These are phyloP conservation scores for Ophion slaviceki DNA, from an alignment of 2,888 invertebrate species.

Conservation along the genomic window DNA sequence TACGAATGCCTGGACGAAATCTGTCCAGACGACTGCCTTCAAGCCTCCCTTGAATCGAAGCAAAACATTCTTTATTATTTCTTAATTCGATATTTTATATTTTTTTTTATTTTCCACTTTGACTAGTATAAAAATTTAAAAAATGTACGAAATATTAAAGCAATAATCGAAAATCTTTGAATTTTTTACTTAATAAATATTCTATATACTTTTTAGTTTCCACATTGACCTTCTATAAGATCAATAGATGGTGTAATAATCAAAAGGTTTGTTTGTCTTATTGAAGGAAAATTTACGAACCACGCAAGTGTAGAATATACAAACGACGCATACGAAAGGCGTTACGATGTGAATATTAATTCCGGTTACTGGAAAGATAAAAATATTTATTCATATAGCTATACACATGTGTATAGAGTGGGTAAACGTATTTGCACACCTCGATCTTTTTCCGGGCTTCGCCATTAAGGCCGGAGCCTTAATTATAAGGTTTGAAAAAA, in stretches of 20 bases:
- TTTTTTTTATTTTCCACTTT: too few species aligned
- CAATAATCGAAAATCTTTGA: too few species aligned
- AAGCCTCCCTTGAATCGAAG: slow-evolving; percentile 87
- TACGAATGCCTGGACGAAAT: slow-evolving; percentile 90
- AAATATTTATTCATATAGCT: slow-evolving; percentile 46
- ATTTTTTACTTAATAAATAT: not conserved
- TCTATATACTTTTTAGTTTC: not conserved
- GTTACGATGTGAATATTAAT: slow-evolving; percentile 92
- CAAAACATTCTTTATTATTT: not conserved
- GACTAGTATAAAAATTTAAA: too few species aligned
- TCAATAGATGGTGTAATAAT: not conserved
- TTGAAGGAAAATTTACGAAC: slow-evolving; percentile 84
- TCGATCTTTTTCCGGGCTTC: too few species aligned
- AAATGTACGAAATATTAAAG: too few species aligned
- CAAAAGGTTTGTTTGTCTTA: slow-evolving; percentile 67
- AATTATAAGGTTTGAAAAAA: too few species aligned
- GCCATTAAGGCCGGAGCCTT: too few species aligned
- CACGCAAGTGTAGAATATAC: slow-evolving; percentile 94
- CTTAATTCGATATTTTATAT: not conserved
- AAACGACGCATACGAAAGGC: slow-evolving; percentile 92
- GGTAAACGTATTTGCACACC: too few species aligned
- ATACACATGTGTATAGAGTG: not conserved
- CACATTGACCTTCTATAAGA: not conserved
- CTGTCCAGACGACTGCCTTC: slow-evolving; percentile 93
- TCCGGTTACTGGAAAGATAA: slow-evolving; percentile 89